phyloP scores from a whole-genome alignment of 2,888 invertebrate species.

The Drosophila algonquin region DNA sequence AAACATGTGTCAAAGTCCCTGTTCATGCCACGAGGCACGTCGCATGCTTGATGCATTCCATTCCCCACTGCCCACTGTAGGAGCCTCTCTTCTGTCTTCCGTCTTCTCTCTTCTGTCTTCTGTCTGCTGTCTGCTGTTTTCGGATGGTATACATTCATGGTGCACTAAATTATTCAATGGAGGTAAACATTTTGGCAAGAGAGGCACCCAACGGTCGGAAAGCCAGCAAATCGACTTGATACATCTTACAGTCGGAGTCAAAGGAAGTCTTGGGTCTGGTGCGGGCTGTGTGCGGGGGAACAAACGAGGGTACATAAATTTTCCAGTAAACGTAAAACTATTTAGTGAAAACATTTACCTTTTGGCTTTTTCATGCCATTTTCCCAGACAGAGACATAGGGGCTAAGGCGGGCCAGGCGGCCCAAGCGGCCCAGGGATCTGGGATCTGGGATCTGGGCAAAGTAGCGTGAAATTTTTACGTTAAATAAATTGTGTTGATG shows the following conservation, averaged over 20 bases:
- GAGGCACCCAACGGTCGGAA: conserved; percentile 38
- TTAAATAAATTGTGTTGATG: conserved; percentile 60
- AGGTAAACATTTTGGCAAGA: conserved; percentile 48
- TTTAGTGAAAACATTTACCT: conserved; percentile 65
- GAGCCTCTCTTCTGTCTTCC: not conserved
- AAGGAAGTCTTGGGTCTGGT: not conserved
- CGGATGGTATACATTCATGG: conserved; percentile 21
- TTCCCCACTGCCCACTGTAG: conserved; percentile 6
- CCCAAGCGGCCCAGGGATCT: not conserved
- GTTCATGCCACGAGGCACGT: conserved; percentile 9
- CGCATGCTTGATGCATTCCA: conserved; percentile 47
- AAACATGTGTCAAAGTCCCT: conserved; percentile 52
- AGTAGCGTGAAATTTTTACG: conserved; percentile 57
- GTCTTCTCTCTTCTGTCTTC: conserved; percentile 16
- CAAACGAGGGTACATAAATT: conserved; percentile 52
- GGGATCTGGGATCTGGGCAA: not conserved
- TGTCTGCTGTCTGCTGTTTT: conserved; percentile 15
- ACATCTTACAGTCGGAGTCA: conserved; percentile 29
- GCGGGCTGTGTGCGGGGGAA: not conserved
- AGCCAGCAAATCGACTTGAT: conserved; percentile 67
- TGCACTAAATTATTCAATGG: conserved; percentile 54
- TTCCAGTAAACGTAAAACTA: conserved; percentile 64
- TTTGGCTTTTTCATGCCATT: not conserved
- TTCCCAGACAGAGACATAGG: not conserved
- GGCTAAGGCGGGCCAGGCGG: not conserved